Base-by-base conservation (phyloP, 2,113 vertebrate genomes). In the Rhinogobius similis region DNA sequence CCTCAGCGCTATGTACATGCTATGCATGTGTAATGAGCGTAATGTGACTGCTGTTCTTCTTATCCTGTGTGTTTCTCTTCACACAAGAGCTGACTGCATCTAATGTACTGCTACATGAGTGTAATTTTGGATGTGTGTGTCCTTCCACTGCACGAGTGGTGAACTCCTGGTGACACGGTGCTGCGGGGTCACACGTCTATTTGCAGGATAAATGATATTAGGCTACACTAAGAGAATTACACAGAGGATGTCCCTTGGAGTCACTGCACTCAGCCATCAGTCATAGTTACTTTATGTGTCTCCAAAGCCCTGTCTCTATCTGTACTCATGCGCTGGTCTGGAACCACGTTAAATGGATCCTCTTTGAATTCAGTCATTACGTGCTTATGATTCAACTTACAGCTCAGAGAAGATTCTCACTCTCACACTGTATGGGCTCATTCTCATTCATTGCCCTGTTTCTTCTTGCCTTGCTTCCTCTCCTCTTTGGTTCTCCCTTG, bases 171-270 rank as follows among this genome's bases (percentile, higher is more conserved):
- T 90, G 90, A 91, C 91, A 87, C 82, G 86, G 80, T 78, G 84
- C 68, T 71, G 82, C 66, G 66, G 89, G 90, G 89, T 92, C 92
- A 91, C 64, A 66, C 70, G 87, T 91, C 92, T 87, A 87, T 91
- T 89, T 91, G 86, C 62, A 72, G 85, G 89, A 90, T 89, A 90
- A 89, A 93, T 92, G 79, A 86, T 81, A 89, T 90, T 88, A 89
- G 85, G 83, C 88, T 78, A 82, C 88, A 85, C 82, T 90, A 90
- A 89, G 87, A 88, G 90, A 91, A 91, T 91, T 89, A 90, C 86
- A 90, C 65, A 83, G 87, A 90, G 88, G 88, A 91, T 89, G 88
- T 90, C 88, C 88, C 89, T 90, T 73, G 82, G 79, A 87, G 85
- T 87, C 86, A 77, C 67, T 67, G 20, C 85, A 83, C 83, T 71